Base-by-base conservation (phyloP, 1,140 invertebrate genomes). In the Muscidifurax raptorellus region DNA sequence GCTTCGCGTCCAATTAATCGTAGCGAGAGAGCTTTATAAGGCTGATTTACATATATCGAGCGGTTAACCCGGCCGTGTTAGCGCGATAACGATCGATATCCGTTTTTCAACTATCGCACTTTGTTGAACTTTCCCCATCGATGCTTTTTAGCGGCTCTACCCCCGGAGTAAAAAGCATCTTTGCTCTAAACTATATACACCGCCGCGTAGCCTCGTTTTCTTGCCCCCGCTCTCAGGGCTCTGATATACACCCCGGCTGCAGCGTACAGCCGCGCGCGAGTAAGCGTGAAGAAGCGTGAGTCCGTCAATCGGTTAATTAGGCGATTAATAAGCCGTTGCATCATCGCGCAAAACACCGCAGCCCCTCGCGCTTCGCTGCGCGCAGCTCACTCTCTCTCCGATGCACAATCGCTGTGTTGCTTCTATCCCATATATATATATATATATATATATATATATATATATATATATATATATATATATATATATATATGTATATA, bases 301-400 rank as follows among this genome's bases (percentile, higher is more conserved):
- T 32, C 52, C 75, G 77, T 66, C 81, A 78, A 64, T 77, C 85
- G 77, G 71, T 83, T 84, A 86, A 85, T 83, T 86, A 67, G 40
- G 13, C 82, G 40, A 87, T 87, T 87, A 87, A 87, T 88, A 88
- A 88, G 86, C 86, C 85, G 82, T 77, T 32, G 76, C 52, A 25
- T 52, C 4, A 52, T 69, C 40, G 15, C 18, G 52, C 52, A 59
- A 59, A 59, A 59, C 52, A 59, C 22, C 22, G 6, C 0, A 0
- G 12, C 52, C n/a, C n/a, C 52, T 59, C 22, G 52, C 52, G 52
- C 52, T n/a, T 59, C 52, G 7, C 0, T 22, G 52, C n/a, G n/a
- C n/a, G n/a, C 52, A 40, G 36, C 52, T 59, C 52, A 22, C 1
- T 59, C n/a, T n/a, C n/a, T n/a, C n/a, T n/a, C n/a, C n/a, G n/a